A percentile compares a stretch with the other conserved stretches of the same genome.
Conservation (phyloP, 2,797 vertebrate species). For the Danio jaintianensis region DNA sequence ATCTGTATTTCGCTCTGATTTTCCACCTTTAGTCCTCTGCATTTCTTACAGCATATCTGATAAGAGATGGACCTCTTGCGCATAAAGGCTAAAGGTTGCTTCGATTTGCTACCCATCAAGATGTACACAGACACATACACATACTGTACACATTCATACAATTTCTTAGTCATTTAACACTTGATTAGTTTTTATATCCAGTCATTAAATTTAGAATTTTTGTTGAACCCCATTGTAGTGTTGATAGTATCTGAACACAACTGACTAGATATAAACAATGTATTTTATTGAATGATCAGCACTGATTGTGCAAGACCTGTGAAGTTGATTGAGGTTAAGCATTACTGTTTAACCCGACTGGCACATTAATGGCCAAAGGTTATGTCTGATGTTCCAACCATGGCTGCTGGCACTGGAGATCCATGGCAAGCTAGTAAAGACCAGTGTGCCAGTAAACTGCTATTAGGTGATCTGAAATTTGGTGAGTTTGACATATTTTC, state of each 20-base stretch:
- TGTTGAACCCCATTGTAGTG: not conserved
- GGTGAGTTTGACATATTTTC: not conserved
- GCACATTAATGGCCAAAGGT: slow-evolving; percentile 55
- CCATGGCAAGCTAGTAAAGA: not conserved
- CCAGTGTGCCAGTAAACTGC: not conserved
- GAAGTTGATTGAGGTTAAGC: slow-evolving; percentile 35
- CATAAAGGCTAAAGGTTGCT: slow-evolving; percentile 39
- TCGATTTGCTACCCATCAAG: not conserved
- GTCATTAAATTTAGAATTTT: not conserved
- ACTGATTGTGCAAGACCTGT: slow-evolving; percentile 31
- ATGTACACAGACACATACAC: not conserved
- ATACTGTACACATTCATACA: not conserved
- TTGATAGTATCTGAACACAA: not conserved
- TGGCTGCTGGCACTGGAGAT: slow-evolving; percentile 9
- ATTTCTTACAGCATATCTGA: slow-evolving; percentile 11
- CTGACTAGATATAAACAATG: not conserved
- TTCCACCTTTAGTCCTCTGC: slow-evolving; percentile 2
- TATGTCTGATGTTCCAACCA: slow-evolving; percentile 38
- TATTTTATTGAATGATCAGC: slow-evolving; percentile 15
- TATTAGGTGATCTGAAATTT: not conserved
- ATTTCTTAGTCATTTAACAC: not conserved
- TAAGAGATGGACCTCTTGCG: slow-evolving; percentile 14
- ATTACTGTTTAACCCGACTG: slow-evolving; percentile 16
- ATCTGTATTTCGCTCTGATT: not conserved
- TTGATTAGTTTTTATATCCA: not conserved